Percentiles rank a stretch among this genome's conserved stretches.
phyloP scores from a whole-genome alignment of 2,797 vertebrate genomes.

The Mormyrus hasselquistii region DNA sequence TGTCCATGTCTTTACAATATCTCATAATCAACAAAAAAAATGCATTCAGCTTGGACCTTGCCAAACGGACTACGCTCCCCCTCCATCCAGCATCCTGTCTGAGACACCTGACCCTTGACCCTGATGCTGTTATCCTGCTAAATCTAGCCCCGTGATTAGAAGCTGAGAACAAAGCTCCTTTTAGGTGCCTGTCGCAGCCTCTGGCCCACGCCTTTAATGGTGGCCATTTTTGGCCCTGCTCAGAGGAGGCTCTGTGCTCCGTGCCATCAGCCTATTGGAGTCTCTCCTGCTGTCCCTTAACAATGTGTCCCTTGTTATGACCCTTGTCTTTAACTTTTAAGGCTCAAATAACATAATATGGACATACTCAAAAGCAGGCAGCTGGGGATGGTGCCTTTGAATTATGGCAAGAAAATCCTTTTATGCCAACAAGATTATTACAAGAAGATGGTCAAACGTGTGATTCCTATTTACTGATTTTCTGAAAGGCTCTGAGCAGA shows the following conservation, averaged over 20 bases:
- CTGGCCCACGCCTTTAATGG: not conserved
- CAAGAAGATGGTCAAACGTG: not conserved
- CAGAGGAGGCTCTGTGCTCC: not conserved
- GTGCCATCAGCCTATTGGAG: not conserved
- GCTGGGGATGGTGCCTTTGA: not conserved
- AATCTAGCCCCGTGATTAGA: not conserved
- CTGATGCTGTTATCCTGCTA: not conserved
- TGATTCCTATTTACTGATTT: not conserved
- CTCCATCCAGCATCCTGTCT: not conserved
- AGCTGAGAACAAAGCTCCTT: not conserved
- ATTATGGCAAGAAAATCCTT: not conserved
- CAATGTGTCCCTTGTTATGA: slow-evolving; percentile 13
- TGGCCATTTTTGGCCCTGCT: not conserved
- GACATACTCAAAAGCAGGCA: not conserved
- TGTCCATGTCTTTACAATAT: not conserved
- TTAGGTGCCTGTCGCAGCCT: not conserved
- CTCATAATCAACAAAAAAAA: not conserved
- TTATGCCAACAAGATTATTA: not conserved
- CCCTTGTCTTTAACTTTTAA: slow-evolving; percentile 10
- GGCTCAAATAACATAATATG: not conserved
- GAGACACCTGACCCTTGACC: slow-evolving; percentile 3
- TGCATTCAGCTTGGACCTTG: not conserved
- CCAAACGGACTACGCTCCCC: not conserved
- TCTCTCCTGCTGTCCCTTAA: slow-evolving; percentile 5
- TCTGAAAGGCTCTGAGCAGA: slow-evolving; percentile 28